phyloP scores from a whole-genome alignment of 1,140 invertebrate genomes.

The Cardiocondyla obscurior region DNA sequence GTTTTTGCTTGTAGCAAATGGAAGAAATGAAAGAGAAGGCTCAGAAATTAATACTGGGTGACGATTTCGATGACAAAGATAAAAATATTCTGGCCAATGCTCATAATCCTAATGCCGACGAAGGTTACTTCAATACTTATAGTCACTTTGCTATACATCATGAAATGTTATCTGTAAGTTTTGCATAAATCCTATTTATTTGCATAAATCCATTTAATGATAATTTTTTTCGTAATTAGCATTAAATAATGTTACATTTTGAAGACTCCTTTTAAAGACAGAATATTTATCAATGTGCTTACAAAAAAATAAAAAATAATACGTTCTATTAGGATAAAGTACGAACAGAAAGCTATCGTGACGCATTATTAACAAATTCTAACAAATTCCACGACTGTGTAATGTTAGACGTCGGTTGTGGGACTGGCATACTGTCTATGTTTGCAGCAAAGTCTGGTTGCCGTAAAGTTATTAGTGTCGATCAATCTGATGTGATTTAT shows the following conservation, averaged over 20 bases:
- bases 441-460: slow-evolving; percentile 98
- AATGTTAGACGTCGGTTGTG: slow-evolving; percentile 98
- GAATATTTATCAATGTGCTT: neutral
- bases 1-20: slow-evolving; percentile 75
- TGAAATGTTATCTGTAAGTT: slow-evolving; percentile 93
- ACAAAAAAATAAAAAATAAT: neutral
- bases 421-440: slow-evolving; percentile 98
- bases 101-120: slow-evolving; percentile 85
- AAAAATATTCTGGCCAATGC: slow-evolving; percentile 52
- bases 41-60: slow-evolving; percentile 79
- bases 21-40: slow-evolving; percentile 82
- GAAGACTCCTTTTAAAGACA: slow-evolving; percentile 28
- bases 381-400: slow-evolving; percentile 89
- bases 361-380: slow-evolving; percentile 95
- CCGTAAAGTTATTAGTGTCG: slow-evolving; percentile 95
- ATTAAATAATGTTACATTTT: slow-evolving; percentile 15
- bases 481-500: slow-evolving; percentile 95
- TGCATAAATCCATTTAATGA: slow-evolving; percentile 3
- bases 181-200: neutral
- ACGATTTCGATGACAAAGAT: slow-evolving; percentile 83
- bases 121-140: slow-evolving; percentile 97
- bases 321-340: slow-evolving; percentile 90
- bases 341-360: slow-evolving; percentile 95
- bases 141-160: slow-evolving; percentile 99
- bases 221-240: no score